These are phyloP conservation scores for Drosophila rhopaloa DNA, from an alignment of 1,140 invertebrate genomes.

Conservation along the genomic window DNA sequence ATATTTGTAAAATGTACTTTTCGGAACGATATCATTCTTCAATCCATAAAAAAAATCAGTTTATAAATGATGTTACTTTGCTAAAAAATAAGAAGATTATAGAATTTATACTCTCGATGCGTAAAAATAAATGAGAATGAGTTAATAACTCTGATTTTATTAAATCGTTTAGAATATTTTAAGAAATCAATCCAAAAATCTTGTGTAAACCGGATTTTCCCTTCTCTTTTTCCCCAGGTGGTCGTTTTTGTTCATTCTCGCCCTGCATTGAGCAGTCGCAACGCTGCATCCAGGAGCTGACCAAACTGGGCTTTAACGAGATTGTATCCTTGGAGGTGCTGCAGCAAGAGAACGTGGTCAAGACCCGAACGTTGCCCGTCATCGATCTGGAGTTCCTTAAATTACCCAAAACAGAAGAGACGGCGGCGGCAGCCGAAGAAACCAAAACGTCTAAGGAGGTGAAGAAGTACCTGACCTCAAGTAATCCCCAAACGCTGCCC, in stretches of 20 bases:
- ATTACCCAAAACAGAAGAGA: slow-evolving; percentile 84
- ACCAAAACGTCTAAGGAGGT: slow-evolving; percentile 84
- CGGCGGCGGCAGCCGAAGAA: slow-evolving; percentile 38
- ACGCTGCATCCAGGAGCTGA: slow-evolving; percentile 90
- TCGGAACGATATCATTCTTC: no score
- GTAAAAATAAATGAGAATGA: no score
- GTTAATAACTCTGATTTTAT: no score
- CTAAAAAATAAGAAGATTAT: no score
- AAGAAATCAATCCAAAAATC: not conserved
- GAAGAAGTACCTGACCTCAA: slow-evolving; percentile 88
- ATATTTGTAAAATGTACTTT: not conserved
- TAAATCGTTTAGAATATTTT: not conserved
- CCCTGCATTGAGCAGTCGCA: slow-evolving; percentile 99
- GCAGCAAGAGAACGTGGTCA: slow-evolving; percentile 92
- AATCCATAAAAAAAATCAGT: no score
- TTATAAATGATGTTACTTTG: no score
- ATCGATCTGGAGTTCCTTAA: slow-evolving; percentile 89
- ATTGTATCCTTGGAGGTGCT: slow-evolving; percentile 95
- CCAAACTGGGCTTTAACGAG: slow-evolving; percentile 91
- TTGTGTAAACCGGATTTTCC: slow-evolving; percentile 17
- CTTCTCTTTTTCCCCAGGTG: slow-evolving; percentile 87
- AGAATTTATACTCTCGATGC: no score
- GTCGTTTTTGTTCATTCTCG: slow-evolving; percentile 97
- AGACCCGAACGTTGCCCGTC: slow-evolving; percentile 89
- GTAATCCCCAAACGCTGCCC: slow-evolving; percentile 89